phyloP scores from a whole-genome alignment of 1,140 invertebrate species.

The Anastrepha ludens region DNA sequence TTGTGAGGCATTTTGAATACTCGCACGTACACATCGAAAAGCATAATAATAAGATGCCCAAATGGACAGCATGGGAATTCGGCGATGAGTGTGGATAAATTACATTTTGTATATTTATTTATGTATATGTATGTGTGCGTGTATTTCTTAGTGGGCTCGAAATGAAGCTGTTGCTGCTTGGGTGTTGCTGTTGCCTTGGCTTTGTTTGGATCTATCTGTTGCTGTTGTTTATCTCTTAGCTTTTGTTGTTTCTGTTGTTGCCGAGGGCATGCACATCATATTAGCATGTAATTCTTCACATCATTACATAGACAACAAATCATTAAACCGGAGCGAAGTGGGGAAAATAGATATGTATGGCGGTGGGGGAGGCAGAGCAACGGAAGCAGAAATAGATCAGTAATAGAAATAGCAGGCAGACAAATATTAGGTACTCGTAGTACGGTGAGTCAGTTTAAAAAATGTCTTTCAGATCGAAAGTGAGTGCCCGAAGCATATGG shows the following conservation, averaged over 20 bases:
- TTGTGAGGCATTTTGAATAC: slow-evolving; percentile 44
- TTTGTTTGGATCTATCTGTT: neutral
- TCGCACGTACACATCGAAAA: slow-evolving; percentile 35
- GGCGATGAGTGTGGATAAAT: neutral
- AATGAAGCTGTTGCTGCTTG: slow-evolving; percentile 25
- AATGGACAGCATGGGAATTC: neutral
- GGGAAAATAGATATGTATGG: too few species aligned
- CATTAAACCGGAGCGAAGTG: too few species aligned
- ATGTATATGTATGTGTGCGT: neutral
- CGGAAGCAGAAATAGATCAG: too few species aligned
- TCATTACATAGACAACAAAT: slow-evolving; percentile 35
- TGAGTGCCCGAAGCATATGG: too few species aligned
- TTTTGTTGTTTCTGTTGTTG: neutral
- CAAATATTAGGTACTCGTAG: too few species aligned
- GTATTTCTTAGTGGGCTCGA: slow-evolving; percentile 12
- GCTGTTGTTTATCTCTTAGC: neutral
- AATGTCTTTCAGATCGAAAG: too few species aligned
- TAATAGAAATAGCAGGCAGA: too few species aligned
- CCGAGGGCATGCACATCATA: slow-evolving; percentile 6
- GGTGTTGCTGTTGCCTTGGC: neutral
- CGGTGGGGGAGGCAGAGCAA: too few species aligned
- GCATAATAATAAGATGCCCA: slow-evolving; percentile 34
- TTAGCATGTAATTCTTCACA: slow-evolving; percentile 50
- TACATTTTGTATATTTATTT: neutral
- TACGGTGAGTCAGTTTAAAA: too few species aligned